Evolutionary conservation across 2,797 vertebrate species (phyloP), one percentile per base, ranked within the genome.

Genomic region (Denticeps clupeoides): DNA sequence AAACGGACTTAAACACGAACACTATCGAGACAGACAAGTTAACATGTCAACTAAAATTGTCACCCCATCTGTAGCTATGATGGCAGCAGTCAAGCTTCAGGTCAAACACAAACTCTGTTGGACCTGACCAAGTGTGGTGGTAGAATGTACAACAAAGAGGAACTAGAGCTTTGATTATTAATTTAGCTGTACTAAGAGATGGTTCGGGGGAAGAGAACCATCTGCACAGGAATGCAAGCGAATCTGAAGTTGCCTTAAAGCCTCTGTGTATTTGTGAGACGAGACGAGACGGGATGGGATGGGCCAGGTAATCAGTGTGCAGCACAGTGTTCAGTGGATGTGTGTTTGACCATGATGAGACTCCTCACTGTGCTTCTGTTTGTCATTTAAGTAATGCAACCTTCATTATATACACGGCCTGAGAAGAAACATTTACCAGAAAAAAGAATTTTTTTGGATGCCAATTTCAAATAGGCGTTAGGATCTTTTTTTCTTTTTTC

Each of bases 231-330:
- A 58, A 58, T 32, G 41, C 57, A 44, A 60, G 45, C 58, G 57
- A 76, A 65, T 79, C 76, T 71, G 60, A 73, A 75, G 86, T 90
- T 95, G 92, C 93, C 94, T 98, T 95, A 95, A 95, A 88, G 88
- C 86, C 85, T 91, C 82, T 82, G 69, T 82, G 80, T 82, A 79
- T 76, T 71, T 28, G 59, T 45, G 46, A 22, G 40, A 19, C 51
- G 9, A 38, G 35, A 25, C 7, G 35, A 38, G 44, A 21, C 13
- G 37, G 16, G 18, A 21, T 35, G 40, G 33, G 40, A 45, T 22
- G 12, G 61, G 42, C 13, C 32, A n/a, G n/a, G n/a, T n/a, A n/a
- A n/a, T n/a, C n/a, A n/a, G n/a, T n/a, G n/a, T n/a, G n/a, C n/a
- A n/a, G n/a, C n/a, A n/a, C n/a, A n/a, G n/a, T n/a, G n/a, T n/a